Evolutionary conservation across 2,797 vertebrate genomes (phyloP), one percentile per base, ranked within the genome.

Genomic region (Manis javanica): DNA sequence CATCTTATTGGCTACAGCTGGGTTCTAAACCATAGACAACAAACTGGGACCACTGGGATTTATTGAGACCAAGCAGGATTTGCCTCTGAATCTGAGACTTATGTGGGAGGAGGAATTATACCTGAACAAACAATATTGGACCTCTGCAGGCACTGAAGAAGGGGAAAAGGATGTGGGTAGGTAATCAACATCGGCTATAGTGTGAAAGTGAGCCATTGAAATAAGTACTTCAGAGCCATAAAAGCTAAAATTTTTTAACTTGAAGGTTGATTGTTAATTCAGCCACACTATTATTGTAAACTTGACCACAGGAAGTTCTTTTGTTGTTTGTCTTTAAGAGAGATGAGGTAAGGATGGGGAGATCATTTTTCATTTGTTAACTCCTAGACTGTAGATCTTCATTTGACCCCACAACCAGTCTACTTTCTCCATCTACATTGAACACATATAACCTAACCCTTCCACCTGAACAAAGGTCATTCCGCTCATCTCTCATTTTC

Each of bases 71-170:
- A 69, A 37, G 55, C 3, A 29, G 37, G 14, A 53, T 90, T 95
- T 87, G 57, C 24, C 12, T 90, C 74, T 86, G 82, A 61, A 82
- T 37, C 23, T 86, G 61, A 71, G 82, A 86, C 72, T 77, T 90
- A 19, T 19, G 53, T 39, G n/a, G 15, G 69, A 77, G 16, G 49
- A 24, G 16, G 49, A 24, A 6, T 69, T 64, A 83, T 29, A 78
- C 2, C 7, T 53, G 21, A 69, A 49, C 15, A 81, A 71, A 55
- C n/a, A 79, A 81, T 83, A 87, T 10, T 78, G 51, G 49, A 3
- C 3, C 16, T 59, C 63, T 51, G 26, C 7, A 24, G 63, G n/a
- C 55, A 90, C 49, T 59, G 39, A 72, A 39, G 34, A 79, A 68
- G 39, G 12, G 23, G 7, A 31, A 87, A 64, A 49, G 51, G 37